phyloP scores from a whole-genome alignment of 2,113 vertebrate species.

The Fulica atra region DNA sequence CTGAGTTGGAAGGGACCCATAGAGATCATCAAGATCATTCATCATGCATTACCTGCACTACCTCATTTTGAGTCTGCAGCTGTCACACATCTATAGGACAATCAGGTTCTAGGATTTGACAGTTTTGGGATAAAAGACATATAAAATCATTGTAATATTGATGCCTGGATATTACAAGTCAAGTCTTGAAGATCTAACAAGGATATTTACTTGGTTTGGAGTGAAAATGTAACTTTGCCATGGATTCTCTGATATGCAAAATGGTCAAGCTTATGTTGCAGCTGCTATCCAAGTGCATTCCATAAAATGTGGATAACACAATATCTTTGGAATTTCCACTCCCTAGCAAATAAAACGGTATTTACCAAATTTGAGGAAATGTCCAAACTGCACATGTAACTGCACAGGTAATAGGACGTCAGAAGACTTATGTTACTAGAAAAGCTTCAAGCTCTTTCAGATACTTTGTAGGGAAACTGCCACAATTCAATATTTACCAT shows the following conservation, averaged over 20 bases:
- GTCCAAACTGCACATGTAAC: background rate
- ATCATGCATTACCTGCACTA: too few relatives aligned
- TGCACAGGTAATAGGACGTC: background rate
- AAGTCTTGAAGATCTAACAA: background rate
- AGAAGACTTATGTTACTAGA: background rate
- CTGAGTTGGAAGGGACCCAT: too few relatives aligned
- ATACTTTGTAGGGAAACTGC: background rate
- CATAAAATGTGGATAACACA: accelerated
- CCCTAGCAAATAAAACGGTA: accelerated
- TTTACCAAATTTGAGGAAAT: background rate
- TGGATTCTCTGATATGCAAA: background rate
- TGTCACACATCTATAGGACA: background rate
- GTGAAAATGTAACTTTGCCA: background rate
- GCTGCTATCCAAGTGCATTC: background rate
- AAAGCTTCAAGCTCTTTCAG: background rate
- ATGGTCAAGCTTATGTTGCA: background rate
- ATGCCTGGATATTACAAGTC: accelerated
- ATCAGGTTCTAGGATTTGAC: background rate
- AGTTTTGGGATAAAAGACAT: background rate
- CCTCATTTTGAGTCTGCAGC: background rate
- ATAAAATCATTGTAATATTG: accelerated
- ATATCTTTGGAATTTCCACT: background rate
- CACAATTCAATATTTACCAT: background rate
- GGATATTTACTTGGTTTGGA: background rate
- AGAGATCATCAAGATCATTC: background rate